These are phyloP conservation scores for Galeopsomyia nigrocyanea DNA, from an alignment of 2,888 invertebrate species.

Conservation along the genomic window DNA sequence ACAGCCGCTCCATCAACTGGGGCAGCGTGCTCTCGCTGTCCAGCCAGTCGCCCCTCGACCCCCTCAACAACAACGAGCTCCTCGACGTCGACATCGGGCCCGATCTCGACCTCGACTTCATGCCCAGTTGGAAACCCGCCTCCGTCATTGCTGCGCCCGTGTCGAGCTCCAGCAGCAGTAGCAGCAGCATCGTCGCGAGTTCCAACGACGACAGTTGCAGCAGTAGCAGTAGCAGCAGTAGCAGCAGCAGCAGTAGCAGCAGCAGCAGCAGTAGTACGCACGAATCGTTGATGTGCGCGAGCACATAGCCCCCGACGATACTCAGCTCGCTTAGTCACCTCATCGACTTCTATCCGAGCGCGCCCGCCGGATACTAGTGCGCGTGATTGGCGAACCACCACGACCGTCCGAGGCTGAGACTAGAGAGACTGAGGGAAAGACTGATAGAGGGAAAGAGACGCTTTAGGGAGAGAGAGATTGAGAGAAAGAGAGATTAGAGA, in stretches of 20 bases:
- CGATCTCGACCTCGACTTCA: slow-evolving; percentile 76
- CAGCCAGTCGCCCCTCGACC: slow-evolving; percentile 88
- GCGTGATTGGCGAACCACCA: slow-evolving; percentile 48
- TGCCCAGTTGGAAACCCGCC: slow-evolving; percentile 72
- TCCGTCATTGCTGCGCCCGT: slow-evolving; percentile 32
- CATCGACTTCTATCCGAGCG: slow-evolving; percentile 66
- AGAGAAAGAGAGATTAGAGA: slow-evolving; percentile 12
- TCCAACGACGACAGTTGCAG: slow-evolving; percentile 49
- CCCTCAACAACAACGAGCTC: slow-evolving; percentile 84
- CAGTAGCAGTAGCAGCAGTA: slow-evolving; percentile 44
- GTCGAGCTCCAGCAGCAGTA: slow-evolving; percentile 53
- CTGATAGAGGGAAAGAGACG: background rate
- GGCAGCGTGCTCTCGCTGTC: slow-evolving; percentile 90
- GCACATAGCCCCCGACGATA: slow-evolving; percentile 66
- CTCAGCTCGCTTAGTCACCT: slow-evolving; percentile 66
- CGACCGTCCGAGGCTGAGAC: slow-evolving; percentile 2
- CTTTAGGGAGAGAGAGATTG: slow-evolving; percentile 10
- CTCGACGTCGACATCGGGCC: slow-evolving; percentile 75
- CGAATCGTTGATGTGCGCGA: slow-evolving; percentile 67
- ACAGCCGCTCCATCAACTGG: slow-evolving; percentile 89
- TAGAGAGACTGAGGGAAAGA: too few species aligned
- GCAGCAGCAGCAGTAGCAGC: slow-evolving; percentile 43
- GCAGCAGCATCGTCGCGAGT: slow-evolving; percentile 50
- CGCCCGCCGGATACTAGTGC: slow-evolving; percentile 52
- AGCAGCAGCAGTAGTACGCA: slow-evolving; percentile 61